These are phyloP conservation scores for Nettapus auritus DNA, from an alignment of 2,113 vertebrate species.

Conservation along the genomic window DNA sequence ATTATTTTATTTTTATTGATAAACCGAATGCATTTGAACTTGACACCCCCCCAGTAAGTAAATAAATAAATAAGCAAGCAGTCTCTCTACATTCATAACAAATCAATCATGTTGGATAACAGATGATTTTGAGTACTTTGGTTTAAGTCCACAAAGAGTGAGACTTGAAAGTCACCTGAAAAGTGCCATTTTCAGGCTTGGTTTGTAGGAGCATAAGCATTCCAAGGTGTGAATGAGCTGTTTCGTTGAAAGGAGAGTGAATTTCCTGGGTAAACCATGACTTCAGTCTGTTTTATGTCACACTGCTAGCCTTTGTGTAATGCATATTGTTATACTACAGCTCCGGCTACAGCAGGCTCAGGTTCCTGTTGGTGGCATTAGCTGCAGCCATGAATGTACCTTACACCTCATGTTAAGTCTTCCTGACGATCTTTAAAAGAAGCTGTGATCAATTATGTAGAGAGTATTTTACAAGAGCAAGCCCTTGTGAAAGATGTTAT, in stretches of 20 bases:
- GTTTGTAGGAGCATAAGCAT: background rate
- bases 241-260: background rate
- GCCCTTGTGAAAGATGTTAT: background rate
- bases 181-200: background rate
- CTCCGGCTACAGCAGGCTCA: background rate
- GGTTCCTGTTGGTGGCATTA: background rate
- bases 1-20: constrained; percentile 36
- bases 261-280: background rate
- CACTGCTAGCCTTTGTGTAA: background rate
- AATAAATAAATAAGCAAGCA: background rate
- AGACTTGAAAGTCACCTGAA: background rate
- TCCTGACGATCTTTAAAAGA: background rate
- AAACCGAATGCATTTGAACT: background rate
- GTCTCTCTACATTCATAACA: background rate
- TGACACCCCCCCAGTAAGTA: background rate
- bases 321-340: background rate
- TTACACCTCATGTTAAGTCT: background rate
- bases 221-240: background rate
- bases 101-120: background rate
- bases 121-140: background rate
- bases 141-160: background rate
- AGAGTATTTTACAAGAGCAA: background rate
- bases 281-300: background rate
- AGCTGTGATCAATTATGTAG: background rate
- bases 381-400: background rate